A percentile compares a stretch with the other conserved stretches of the same genome.
Evolutionary conservation across 2,797 vertebrate genomes (phyloP).

Genomic region (Tauraco hartlaubi): DNA sequence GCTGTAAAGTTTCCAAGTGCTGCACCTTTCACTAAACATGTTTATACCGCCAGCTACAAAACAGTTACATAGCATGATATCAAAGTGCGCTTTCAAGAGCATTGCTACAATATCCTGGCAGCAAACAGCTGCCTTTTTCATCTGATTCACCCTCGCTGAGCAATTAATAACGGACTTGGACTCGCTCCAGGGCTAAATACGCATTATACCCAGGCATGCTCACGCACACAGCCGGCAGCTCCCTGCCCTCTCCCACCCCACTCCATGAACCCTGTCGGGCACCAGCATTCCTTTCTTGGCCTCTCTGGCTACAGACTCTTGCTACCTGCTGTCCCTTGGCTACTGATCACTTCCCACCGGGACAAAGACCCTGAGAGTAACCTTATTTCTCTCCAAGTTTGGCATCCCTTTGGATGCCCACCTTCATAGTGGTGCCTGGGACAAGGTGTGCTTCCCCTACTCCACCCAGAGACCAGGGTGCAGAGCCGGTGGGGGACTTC

Average conservation of each 20-base stretch:
- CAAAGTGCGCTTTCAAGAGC: neutral
- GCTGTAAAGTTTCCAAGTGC: neutral
- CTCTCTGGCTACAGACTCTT: neutral
- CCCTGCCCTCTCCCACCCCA: neutral
- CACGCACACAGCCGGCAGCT: fast-evolving
- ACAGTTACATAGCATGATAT: neutral
- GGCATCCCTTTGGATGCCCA: neutral
- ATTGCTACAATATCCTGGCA: conserved; percentile 8
- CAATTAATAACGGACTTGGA: neutral
- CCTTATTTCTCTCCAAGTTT: neutral
- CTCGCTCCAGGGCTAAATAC: neutral
- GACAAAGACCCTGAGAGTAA: neutral
- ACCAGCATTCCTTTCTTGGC: neutral
- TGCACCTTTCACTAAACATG: neutral
- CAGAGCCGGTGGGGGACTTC: fast-evolving
- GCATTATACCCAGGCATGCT: fast-evolving
- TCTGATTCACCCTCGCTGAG: neutral
- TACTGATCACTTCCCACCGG: fast-evolving
- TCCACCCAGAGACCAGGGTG: fast-evolving
- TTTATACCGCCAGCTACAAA: neutral
- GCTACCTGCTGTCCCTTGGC: neutral
- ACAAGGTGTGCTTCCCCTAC: neutral
- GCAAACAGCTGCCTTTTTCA: conserved; percentile 17
- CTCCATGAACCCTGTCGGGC: fast-evolving
- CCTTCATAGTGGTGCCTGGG: neutral